Evolutionary conservation across 2,797 vertebrate species (phyloP).

Genomic region (Lepilemur septentrionalis): DNA sequence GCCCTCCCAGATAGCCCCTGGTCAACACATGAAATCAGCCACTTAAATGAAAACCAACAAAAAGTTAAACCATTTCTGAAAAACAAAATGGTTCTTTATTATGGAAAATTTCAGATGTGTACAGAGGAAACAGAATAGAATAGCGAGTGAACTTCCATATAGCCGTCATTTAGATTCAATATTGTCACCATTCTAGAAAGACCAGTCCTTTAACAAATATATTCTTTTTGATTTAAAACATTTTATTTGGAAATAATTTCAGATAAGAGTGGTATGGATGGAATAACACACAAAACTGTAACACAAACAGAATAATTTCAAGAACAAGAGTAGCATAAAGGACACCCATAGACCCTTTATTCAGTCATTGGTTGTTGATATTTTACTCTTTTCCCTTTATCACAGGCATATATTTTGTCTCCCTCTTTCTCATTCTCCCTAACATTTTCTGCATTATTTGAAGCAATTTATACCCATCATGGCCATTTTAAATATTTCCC

Average conservation of each 20-base stretch:
- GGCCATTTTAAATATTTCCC: not conserved
- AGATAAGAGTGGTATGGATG: not conserved
- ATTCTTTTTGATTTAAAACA: not conserved
- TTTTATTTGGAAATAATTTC: not conserved
- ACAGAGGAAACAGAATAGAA: not conserved
- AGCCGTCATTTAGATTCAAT: not conserved
- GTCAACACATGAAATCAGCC: not conserved
- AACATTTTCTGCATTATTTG: not conserved
- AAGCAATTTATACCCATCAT: not conserved
- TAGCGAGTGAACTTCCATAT: not conserved
- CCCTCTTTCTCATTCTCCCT: not conserved
- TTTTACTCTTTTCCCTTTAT: not conserved
- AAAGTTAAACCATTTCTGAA: not conserved
- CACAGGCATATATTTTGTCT: not conserved
- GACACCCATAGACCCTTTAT: not conserved
- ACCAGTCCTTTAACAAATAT: not conserved
- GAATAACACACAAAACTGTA: not conserved
- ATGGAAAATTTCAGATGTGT: not conserved
- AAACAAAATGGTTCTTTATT: not conserved
- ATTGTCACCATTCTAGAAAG: not conserved
- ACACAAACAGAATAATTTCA: not conserved
- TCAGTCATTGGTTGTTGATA: not conserved
- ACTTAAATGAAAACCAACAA: not conserved
- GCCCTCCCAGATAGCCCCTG: not conserved
- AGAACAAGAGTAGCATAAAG: not conserved